phyloP scores from a whole-genome alignment of 2,888 invertebrate species.

The Ischnura elegans region DNA sequence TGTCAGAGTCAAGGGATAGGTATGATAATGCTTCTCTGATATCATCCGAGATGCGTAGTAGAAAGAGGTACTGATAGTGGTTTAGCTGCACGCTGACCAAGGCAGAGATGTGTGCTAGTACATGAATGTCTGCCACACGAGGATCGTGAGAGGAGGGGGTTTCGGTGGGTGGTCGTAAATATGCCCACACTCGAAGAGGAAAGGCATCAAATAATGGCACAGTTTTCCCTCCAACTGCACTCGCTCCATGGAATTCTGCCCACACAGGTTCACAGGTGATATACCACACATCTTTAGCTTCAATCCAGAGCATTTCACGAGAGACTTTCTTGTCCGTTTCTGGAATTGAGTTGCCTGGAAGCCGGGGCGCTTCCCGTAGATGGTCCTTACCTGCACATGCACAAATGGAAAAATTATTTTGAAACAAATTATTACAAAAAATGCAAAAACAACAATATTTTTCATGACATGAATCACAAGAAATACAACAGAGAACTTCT shows the following conservation, averaged over 20 bases:
- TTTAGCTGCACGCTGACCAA: constrained; percentile 94
- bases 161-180: constrained; percentile 76
- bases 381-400: constrained; percentile 77
- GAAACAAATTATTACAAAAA: not conserved
- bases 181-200: constrained; percentile 92
- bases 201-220: constrained; percentile 92
- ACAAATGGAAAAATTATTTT: not conserved
- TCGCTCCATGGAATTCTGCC: constrained; percentile 94
- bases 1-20: constrained; percentile 87
- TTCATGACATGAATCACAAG: not conserved
- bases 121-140: constrained; percentile 84
- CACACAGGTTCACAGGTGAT: constrained; percentile 93
- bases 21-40: constrained; percentile 89
- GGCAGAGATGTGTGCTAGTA: constrained; percentile 90
- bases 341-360: constrained; percentile 60
- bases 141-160: constrained; percentile 67
- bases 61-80: constrained; percentile 95
- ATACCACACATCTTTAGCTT: constrained; percentile 93
- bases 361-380: constrained; percentile 76
- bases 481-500: not conserved
- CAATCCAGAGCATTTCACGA: constrained; percentile 84
- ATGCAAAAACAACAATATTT: not conserved
- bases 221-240: constrained; percentile 85
- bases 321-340: constrained; percentile 52
- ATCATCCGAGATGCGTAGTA: constrained; percentile 90